Percentiles rank a stretch among this genome's conserved stretches.
These are phyloP conservation scores for Dolichopus griseipennis DNA, from an alignment of 2,888 invertebrate species.

Conservation along the genomic window DNA sequence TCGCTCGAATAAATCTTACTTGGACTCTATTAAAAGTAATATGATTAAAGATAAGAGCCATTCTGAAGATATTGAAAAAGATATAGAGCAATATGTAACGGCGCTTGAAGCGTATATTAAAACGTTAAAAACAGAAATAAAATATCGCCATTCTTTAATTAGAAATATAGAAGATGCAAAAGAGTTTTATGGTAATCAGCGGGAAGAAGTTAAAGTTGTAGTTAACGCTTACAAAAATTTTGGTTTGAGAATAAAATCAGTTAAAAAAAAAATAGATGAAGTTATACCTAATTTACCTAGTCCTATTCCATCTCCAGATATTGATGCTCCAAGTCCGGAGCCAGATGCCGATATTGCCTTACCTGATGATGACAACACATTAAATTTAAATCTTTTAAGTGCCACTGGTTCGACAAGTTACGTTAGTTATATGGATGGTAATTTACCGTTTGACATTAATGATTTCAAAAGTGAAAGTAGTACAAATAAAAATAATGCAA, in stretches of 20 bases:
- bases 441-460: slow-evolving; percentile 51
- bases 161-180: slow-evolving; percentile 72
- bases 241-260: slow-evolving; percentile 73
- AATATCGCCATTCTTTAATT: slow-evolving; percentile 67
- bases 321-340: slow-evolving; percentile 65
- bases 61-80: slow-evolving; percentile 79
- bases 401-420: slow-evolving; percentile 36
- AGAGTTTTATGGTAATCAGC: slow-evolving; percentile 80
- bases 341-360: slow-evolving; percentile 74
- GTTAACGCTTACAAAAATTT: slow-evolving; percentile 94
- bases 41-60: slow-evolving; percentile 72
- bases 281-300: slow-evolving; percentile 61
- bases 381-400: neutral
- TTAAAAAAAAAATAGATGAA: slow-evolving; percentile 80
- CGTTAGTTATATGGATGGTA: slow-evolving; percentile 56
- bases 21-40: slow-evolving; percentile 66
- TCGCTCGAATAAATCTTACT: slow-evolving; percentile 55
- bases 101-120: slow-evolving; percentile 74
- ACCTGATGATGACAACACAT: slow-evolving; percentile 46
- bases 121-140: slow-evolving; percentile 72
- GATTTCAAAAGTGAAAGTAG: slow-evolving; percentile 35
- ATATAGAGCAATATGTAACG: slow-evolving; percentile 70
- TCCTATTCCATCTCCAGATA: slow-evolving; percentile 52
- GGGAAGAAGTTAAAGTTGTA: slow-evolving; percentile 91
- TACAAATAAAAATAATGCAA: neutral